Evolutionary conservation across 2,797 vertebrate genomes (phyloP), one percentile per base, ranked within the genome.

Genomic region (Lutjanus campechanus): DNA sequence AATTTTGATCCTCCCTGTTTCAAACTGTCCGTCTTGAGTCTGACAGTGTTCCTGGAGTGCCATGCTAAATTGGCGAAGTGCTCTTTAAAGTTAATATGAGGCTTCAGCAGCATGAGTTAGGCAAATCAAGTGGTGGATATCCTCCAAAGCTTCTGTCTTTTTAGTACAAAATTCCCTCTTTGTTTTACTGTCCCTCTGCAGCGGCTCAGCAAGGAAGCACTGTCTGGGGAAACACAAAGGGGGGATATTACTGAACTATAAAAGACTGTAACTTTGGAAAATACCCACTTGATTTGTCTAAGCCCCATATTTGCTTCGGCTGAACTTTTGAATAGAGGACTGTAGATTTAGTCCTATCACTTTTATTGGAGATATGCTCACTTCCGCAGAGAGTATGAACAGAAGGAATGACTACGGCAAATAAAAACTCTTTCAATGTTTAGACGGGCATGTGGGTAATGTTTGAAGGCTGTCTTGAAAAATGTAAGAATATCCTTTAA

Each of bases 171-270:
- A 62, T 29, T n/a, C 46, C 56, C 62, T 58, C 56, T 77, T 71
- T 81, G 66, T 63, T 71, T 72, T 29, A 61, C 11, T 46, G 49
- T 63, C 68, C 59, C 41, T 43, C 62, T 76, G 68, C 43, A 50
- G 43, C 43, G 53, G 50, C 62, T 75, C 75, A 3, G 56, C 58
- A 40, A 60, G 62, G 46, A 67, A 60, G 16, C 64, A 47, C 19
- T 62, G 58, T 78, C 55, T 36, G 71, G 53, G 79, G 71, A 82
- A 46, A 68, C 53, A 69, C 54, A 12, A 29, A 53, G 50, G 54
- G 29, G 29, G 29, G 29, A 29, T 29, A 29, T 29, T 29, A 29
- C 29, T 29, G 29, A 29, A 29, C 29, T 29, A 29, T 2, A 29
- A 29, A 29, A 29, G 29, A 29, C 29, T 29, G 29, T 29, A 29